Evolutionary conservation across 2,113 vertebrate genomes (phyloP).

Genomic region (Verasper variegatus): DNA sequence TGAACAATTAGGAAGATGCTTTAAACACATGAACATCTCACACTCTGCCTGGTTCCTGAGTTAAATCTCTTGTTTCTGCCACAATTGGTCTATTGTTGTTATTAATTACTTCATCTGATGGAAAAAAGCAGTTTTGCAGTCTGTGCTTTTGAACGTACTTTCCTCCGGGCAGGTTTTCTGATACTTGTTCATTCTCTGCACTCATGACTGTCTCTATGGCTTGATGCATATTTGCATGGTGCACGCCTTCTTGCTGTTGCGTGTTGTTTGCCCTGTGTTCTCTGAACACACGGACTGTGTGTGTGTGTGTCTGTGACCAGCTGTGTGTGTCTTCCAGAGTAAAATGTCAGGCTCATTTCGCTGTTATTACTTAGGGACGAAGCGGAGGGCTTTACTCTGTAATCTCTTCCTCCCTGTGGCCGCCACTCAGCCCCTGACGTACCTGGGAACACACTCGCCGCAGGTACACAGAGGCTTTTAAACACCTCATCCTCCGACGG

Average conservation of each 20-base stretch:
- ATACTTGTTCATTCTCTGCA: no score
- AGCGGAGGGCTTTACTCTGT: constrained; percentile 71
- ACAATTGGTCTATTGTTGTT: no score
- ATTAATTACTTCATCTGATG: no score
- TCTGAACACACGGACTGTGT: background rate
- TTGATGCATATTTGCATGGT: background rate
- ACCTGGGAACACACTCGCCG: constrained; percentile 52
- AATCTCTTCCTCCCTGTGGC: constrained; percentile 69
- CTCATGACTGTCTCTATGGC: no score
- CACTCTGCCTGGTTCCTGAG: no score
- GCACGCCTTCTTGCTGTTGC: no score
- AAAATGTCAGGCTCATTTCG: constrained; percentile 81
- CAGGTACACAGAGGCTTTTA: constrained; percentile 48
- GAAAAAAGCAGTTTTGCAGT: no score
- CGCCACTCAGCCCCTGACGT: constrained; percentile 47
- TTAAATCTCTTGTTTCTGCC: no score
- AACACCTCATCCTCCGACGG: constrained; percentile 52
- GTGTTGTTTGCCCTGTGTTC: constrained; percentile 27
- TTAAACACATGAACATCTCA: no score
- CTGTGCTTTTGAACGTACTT: no score
- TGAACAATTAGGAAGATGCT: no score
- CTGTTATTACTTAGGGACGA: constrained; percentile 82
- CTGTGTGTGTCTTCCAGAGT: constrained; percentile 60
- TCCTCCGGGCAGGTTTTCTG: no score
- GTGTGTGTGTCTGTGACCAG: constrained; percentile 10